Base-by-base conservation (phyloP, 2,113 vertebrate genomes). In the Sinocyclocheilus grahami region DNA sequence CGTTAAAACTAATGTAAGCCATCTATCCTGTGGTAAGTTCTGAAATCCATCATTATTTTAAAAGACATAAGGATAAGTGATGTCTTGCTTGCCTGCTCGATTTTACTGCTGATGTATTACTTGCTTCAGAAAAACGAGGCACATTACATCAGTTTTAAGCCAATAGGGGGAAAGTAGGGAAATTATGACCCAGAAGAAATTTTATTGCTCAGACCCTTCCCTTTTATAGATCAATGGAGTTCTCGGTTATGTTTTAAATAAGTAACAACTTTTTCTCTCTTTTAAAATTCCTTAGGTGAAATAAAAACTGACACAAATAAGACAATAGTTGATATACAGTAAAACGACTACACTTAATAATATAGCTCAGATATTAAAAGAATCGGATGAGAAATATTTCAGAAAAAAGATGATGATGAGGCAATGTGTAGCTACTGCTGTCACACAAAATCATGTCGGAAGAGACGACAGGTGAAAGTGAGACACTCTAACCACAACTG, bases 11-110 rank as follows among this genome's bases (percentile, higher is more conserved):
- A 71, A 82, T 82, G 65, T 33, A 33, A n/a, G 42, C 63, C 46
- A 82, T 71, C 42, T 53, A 71, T 82, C 81, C 81, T 22, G 63
- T 53, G 63, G 10, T 69, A 71, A 30, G 46, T 55, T 71, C 81
- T 53, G 18, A 37, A 71, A 69, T 82, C 81, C 18, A 82, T 82
- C 81, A 71, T 82, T 82, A 71, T 71, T 71, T 53, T 82, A 71
- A 71, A 69, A 71, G 81, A 82, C 42, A 55, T 71, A 71, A 71
- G 63, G 46, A 82, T 82, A 82, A 82, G 60, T 82, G 65, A 82
- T 82, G 39, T 82, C 39, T 82, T 30, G 14, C 79, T 65, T 46
- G 60, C 60, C 79, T 67, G 39, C 79, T 65, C 10, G 27, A n/a
- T 71, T 85, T 85, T 69, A 78, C 62, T 16, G 60, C 42, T 78